Evolutionary conservation across 2,797 vertebrate genomes (phyloP).

Genomic region (Xenops minutus): DNA sequence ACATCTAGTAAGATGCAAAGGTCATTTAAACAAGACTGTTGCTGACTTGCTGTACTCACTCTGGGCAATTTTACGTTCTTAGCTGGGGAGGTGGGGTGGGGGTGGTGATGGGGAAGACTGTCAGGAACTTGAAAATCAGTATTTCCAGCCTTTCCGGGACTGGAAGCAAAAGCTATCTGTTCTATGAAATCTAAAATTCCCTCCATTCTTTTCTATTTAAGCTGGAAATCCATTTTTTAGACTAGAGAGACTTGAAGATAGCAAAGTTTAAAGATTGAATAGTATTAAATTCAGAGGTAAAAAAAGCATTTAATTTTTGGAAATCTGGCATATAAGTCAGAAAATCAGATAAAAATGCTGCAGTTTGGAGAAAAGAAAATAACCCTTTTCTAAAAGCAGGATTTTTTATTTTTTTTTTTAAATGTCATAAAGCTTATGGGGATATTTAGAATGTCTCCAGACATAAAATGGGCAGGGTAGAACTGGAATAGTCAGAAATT

Average conservation of each 20-base stretch:
- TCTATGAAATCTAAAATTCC: not conserved
- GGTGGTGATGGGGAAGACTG: not conserved
- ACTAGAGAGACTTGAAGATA: not conserved
- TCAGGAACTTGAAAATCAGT: not conserved
- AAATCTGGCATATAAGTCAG: fast-evolving
- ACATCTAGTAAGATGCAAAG: not conserved
- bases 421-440: not conserved
- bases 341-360: not conserved
- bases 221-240: not conserved
- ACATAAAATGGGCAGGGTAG: not conserved
- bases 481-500: not conserved
- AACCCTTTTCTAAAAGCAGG: not conserved
- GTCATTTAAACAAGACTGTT: not conserved
- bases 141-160: not conserved
- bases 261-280: not conserved
- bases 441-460: not conserved
- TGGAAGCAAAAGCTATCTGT: not conserved
- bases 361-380: not conserved
- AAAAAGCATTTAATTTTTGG: not conserved
- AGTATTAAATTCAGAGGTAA: not conserved
- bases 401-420: not conserved
- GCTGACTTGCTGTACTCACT: not conserved
- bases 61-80: not conserved
- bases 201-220: not conserved
- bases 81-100: not conserved